Evolutionary conservation across 2,888 invertebrate genomes (phyloP).

Genomic region (Phlogophora meticulosa): DNA sequence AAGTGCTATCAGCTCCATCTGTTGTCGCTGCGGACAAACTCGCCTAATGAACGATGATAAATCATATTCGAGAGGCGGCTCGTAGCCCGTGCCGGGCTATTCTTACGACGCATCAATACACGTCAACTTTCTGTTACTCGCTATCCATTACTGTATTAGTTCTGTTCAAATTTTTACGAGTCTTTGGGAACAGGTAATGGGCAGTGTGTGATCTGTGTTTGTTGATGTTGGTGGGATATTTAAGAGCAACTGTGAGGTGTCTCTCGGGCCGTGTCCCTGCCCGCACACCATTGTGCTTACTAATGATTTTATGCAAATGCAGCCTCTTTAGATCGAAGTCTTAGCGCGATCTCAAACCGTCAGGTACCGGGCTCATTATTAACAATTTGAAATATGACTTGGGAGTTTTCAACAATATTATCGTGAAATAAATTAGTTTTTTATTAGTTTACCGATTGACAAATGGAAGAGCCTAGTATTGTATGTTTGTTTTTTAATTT

Average conservation of each 20-base stretch:
- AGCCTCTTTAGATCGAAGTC: conserved; percentile 91
- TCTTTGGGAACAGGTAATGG: conserved; percentile 67
- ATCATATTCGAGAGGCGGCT: conserved; percentile 91
- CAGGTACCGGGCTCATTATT: conserved; percentile 91
- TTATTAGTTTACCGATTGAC: conserved; percentile 76
- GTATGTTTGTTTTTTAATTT: conserved; percentile 16
- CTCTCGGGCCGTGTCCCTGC: conserved; percentile 89
- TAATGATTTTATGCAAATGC: conserved; percentile 92
- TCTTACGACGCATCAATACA: conserved; percentile 73
- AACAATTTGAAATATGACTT: conserved; percentile 90
- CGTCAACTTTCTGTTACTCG: conserved; percentile 53
- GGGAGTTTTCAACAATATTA: conserved; percentile 84
- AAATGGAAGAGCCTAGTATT: conserved; percentile 49
- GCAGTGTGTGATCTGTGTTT: conserved; percentile 31
- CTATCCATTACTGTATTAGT: conserved; percentile 72
- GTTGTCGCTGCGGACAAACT: conserved; percentile 91
- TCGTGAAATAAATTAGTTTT: conserved; percentile 82
- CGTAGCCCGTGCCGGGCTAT: conserved; percentile 81
- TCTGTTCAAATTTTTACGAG: not conserved
- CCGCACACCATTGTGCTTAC: conserved; percentile 90
- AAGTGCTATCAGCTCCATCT: conserved; percentile 91
- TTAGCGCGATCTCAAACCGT: conserved; percentile 91
- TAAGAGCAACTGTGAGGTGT: conserved; percentile 86
- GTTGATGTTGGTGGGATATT: conserved; percentile 73
- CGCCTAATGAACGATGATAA: conserved; percentile 91